Evolutionary conservation across 2,797 vertebrate genomes (phyloP).

Genomic region (Acipenser transmontanus): DNA sequence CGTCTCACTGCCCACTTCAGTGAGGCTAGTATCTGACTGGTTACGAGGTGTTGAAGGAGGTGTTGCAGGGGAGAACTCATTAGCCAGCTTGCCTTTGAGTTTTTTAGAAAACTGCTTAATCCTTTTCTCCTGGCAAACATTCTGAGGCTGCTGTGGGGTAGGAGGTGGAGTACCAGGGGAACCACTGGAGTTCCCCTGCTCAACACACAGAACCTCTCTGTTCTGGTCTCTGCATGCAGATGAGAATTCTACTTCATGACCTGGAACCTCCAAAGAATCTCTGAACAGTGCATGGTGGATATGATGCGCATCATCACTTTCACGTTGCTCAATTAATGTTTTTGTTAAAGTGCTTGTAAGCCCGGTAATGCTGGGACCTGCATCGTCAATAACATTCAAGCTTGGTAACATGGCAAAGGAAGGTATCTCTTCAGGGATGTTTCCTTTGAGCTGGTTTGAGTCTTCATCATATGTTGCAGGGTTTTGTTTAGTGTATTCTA

Average conservation of each 20-base stretch:
- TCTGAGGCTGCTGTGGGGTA: conserved; percentile 74
- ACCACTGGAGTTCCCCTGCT: conserved; percentile 42
- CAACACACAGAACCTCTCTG: no score
- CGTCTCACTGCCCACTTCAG: conserved; percentile 48
- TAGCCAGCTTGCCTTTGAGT: conserved; percentile 87
- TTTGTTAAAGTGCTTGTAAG: no score
- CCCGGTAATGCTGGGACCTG: no score
- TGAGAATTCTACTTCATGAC: conserved; percentile 25
- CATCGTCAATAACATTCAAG: conserved; percentile 11
- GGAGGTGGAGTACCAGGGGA: conserved; percentile 82
- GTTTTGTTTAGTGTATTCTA: conserved; percentile 19
- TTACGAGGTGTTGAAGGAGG: conserved; percentile 86
- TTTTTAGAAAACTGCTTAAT: conserved; percentile 85
- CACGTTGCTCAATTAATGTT: conserved; percentile 6
- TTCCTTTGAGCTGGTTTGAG: conserved; percentile 36
- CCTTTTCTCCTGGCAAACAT: conserved; percentile 71
- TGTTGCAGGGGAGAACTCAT: conserved; percentile 88
- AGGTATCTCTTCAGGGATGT: conserved; percentile 31
- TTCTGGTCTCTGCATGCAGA: conserved; percentile 2
- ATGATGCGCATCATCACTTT: conserved; percentile 30
- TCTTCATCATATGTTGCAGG: conserved; percentile 8
- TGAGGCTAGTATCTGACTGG: conserved; percentile 52
- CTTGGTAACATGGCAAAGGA: conserved; percentile 38
- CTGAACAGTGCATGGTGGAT: conserved; percentile 33
- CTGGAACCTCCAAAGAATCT: conserved; percentile 54